These are phyloP conservation scores for Lasioglossum baleicum DNA, from an alignment of 1,140 invertebrate genomes.

Conservation along the genomic window DNA sequence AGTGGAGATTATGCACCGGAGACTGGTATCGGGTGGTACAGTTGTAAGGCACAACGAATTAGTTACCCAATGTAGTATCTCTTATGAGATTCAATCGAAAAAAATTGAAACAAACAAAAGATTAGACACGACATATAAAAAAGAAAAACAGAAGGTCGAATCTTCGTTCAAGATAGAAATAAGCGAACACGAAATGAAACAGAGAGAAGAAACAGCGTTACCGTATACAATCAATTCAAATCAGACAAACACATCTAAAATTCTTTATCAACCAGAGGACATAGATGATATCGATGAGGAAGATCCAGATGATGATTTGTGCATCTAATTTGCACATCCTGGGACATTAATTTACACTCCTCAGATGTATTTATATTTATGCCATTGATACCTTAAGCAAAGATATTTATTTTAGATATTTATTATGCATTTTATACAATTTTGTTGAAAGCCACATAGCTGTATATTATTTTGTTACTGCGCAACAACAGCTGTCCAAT, in stretches of 20 bases:
- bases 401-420: slow-evolving; percentile 31
- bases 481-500: slow-evolving; percentile 1
- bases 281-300: slow-evolving; percentile 82
- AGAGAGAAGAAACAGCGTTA: slow-evolving; percentile 69
- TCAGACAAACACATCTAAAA: slow-evolving; percentile 72
- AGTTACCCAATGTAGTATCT: slow-evolving; percentile 66
- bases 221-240: slow-evolving; percentile 68
- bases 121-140: slow-evolving; percentile 17
- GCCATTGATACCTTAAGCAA: slow-evolving; percentile 6
- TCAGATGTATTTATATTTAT: neutral
- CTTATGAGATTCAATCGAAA: slow-evolving; percentile 59
- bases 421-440: slow-evolving; percentile 24
- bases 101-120: slow-evolving; percentile 17
- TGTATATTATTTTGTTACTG: slow-evolving; percentile 16
- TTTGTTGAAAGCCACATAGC: neutral
- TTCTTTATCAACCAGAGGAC: slow-evolving; percentile 80
- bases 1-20: slow-evolving; percentile 61
- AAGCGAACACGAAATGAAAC: slow-evolving; percentile 72
- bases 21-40: slow-evolving; percentile 58
- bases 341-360: neutral
- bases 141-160: slow-evolving; percentile 48
- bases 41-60: slow-evolving; percentile 65
- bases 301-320: slow-evolving; percentile 81
- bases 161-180: slow-evolving; percentile 75
- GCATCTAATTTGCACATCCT: slow-evolving; percentile 63